Evolutionary conservation across 1,140 invertebrate species (phyloP).

Genomic region (Temnothorax curvispinosus): DNA sequence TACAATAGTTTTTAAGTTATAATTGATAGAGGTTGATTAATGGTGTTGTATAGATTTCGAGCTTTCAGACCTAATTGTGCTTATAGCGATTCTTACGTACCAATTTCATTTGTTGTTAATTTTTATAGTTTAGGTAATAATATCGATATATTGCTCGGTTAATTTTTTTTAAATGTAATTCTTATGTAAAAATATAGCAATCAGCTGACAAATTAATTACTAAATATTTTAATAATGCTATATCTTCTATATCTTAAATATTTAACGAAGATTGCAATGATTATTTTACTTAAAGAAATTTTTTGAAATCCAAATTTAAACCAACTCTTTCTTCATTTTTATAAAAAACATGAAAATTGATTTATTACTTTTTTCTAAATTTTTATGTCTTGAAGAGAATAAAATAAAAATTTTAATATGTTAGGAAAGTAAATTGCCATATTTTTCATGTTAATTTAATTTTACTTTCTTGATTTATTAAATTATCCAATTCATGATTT

Average conservation of each 20-base stretch:
- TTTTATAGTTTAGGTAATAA: not conserved
- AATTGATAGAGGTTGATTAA: not conserved
- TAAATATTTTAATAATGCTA: not conserved
- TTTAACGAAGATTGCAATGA: no score
- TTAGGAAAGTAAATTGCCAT: no score
- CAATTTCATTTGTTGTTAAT: not conserved
- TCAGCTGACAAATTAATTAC: not conserved
- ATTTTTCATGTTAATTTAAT: no score
- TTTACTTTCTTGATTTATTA: not conserved
- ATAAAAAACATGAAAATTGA: no score
- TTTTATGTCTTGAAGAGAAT: no score
- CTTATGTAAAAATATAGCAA: not conserved
- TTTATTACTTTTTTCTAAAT: no score
- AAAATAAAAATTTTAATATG: no score
- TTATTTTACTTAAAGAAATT: no score
- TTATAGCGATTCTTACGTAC: not conserved
- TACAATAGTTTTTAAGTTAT: not conserved
- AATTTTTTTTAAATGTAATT: not conserved
- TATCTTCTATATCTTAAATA: no score
- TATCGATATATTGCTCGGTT: not conserved
- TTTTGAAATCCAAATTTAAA: no score
- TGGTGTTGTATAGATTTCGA: not conserved
- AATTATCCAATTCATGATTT: not conserved
- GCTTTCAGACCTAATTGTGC: no score
- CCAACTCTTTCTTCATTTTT: no score